Conservation (phyloP, 2,888 invertebrate genomes). For the Gymnoscelis rufifasciata region DNA sequence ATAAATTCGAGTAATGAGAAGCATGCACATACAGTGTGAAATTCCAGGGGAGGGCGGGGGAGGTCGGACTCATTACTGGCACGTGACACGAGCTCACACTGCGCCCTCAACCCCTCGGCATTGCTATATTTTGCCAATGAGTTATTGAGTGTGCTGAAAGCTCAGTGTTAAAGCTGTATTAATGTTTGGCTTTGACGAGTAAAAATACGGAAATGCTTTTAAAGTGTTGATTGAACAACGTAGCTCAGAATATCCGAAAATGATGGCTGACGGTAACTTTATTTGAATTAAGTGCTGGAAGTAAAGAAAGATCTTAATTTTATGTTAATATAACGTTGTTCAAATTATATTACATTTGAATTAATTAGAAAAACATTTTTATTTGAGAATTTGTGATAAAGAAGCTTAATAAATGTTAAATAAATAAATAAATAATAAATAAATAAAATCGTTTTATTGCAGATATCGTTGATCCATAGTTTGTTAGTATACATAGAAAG, state of each 20-base stretch:
- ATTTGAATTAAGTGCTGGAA: background rate
- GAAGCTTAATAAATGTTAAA: too few relatives aligned
- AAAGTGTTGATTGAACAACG: constrained; percentile 7
- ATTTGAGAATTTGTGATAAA: too few relatives aligned
- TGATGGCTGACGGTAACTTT: background rate
- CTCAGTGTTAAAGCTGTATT: constrained; percentile 61
- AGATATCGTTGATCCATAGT: too few relatives aligned
- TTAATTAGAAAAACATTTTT: too few relatives aligned
- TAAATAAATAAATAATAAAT: too few relatives aligned
- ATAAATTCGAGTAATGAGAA: constrained; percentile 70
- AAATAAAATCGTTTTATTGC: too few relatives aligned
- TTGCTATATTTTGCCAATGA: constrained; percentile 71
- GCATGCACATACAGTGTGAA: constrained; percentile 65
- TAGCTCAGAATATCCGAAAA: background rate
- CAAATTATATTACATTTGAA: too few relatives aligned
- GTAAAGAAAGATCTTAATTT: too few relatives aligned
- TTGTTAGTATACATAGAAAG: too few relatives aligned
- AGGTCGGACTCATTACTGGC: constrained; percentile 73
- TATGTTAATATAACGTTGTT: too few relatives aligned
- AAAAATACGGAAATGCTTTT: constrained; percentile 22
- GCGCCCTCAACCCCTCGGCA: constrained; percentile 51
- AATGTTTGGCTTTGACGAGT: constrained; percentile 44
- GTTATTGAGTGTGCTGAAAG: constrained; percentile 72
- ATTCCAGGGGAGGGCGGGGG: constrained; percentile 60
- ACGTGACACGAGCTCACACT: constrained; percentile 71